Evolutionary conservation across 2,797 vertebrate genomes (phyloP).

Genomic region (Notoglanidium macrostoma): DNA sequence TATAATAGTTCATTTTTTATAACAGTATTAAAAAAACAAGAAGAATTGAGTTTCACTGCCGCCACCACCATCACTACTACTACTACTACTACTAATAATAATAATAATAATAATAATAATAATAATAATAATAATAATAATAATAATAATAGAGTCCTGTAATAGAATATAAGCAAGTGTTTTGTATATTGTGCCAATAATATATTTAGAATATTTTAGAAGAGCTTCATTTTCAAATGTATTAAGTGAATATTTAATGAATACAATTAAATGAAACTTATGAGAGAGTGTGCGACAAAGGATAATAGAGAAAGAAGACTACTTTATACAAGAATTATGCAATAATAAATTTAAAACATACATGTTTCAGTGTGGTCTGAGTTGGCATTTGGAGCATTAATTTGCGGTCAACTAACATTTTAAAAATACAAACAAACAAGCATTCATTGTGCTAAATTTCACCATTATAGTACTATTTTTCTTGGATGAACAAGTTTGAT

Average conservation of each 20-base stretch:
- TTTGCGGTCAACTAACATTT: constrained; percentile 23
- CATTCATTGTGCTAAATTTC: constrained; percentile 43
- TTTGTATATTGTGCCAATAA: too few relatives aligned
- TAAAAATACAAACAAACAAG: constrained; percentile 4
- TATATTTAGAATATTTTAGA: background rate
- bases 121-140: constrained; percentile 2
- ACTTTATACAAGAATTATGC: background rate
- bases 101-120: background rate
- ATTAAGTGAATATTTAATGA: background rate
- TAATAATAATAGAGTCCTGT: background rate
- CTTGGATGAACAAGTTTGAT: constrained; percentile 58
- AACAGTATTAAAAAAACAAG: background rate
- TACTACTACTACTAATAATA: background rate
- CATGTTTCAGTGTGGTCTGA: background rate
- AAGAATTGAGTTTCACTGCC: background rate
- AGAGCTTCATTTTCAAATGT: background rate
- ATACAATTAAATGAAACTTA: background rate
- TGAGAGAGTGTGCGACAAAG: too few relatives aligned
- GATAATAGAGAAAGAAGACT: background rate
- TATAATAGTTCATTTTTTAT: background rate
- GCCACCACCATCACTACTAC: background rate
- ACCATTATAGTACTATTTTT: constrained; percentile 47
- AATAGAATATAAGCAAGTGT: too few relatives aligned
- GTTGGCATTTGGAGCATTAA: background rate
- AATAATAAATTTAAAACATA: background rate